Evolutionary conservation across 1,140 invertebrate genomes (phyloP), one percentile per base, ranked within the genome.

Genomic region (Drosophila lacertosa): DNA sequence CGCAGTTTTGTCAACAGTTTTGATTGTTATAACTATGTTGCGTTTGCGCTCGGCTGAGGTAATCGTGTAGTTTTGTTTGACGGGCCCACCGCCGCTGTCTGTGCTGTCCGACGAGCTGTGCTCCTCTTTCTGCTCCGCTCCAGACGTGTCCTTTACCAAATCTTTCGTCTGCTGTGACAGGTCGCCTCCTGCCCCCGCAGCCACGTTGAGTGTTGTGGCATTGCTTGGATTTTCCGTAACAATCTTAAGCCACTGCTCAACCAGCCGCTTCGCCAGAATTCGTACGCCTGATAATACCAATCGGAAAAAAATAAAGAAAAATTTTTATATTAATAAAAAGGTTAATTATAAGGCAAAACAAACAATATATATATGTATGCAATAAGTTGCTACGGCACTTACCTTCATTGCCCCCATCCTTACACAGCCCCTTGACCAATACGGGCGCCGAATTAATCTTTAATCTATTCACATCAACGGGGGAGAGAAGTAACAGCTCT

Each of bases 391-490:
- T 9, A 29, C 9, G 4, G 15, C 3, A 79, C 86, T 89, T 93
- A 97, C 96, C 95, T 92, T 95, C 94, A 89, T 96, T 93, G 79
- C 94, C 94, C 47, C 94, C 95, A 80, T 96, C 95, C 81, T 97
- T 97, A 10, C 96, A 96, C 3, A 98, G 92, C 18, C 95, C 95
- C 92, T 98, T 98, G 16, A 99, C 96, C 33, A 98, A 92, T 92
- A 98, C 98, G 1, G 97, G 97, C 74, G 96, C 96, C 74, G 95
- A 96, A 90, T 98, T 98, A 69, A 96, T 95, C 91, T 98, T 98
- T 15, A 99, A 92, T 39, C 97, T 92, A 76, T 97, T 95, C 20
- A 98, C 95, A 89, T 97, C 96, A 33, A 98, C 96, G 13, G 98
- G 98, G 62, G 97, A 96, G 2, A 95, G 92, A 22, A 97, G 92